phyloP scores from a whole-genome alignment of 1,140 invertebrate genomes.

The Micrasema minimum region DNA sequence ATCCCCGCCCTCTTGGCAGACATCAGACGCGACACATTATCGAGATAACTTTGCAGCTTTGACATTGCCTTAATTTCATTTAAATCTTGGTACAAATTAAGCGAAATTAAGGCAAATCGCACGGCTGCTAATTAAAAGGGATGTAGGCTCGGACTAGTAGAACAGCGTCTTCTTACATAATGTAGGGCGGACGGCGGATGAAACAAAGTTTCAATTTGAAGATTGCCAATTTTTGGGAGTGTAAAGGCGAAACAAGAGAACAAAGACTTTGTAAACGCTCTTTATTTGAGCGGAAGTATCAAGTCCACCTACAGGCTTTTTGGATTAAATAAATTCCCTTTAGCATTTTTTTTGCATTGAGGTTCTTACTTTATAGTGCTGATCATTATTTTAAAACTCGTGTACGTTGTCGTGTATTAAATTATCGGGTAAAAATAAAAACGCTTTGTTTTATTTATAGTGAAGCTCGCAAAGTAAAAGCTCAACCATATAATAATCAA shows the following conservation, averaged over 20 bases:
- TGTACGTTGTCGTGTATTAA: no score
- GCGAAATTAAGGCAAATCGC: conserved; percentile 53
- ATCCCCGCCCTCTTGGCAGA: conserved; percentile 15
- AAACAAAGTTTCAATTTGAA: conserved; percentile 35
- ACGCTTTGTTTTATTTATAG: no score
- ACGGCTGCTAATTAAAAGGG: conserved; percentile 41
- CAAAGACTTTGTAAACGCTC: conserved; percentile 30
- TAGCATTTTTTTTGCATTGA: no score
- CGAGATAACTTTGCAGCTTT: conserved; percentile 47
- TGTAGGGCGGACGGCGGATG: conserved; percentile 23
- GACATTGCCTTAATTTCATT: conserved; percentile 52
- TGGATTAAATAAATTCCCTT: no score
- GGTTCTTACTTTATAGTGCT: no score
- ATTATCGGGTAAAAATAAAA: no score
- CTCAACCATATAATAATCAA: no score
- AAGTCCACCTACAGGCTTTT: conserved; percentile 2
- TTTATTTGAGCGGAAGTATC: conserved; percentile 9
- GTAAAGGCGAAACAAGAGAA: conserved; percentile 19
- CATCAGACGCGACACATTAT: conserved; percentile 51
- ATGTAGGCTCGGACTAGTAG: conserved; percentile 38
- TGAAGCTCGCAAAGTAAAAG: no score
- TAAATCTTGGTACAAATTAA: conserved; percentile 53
- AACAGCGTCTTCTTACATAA: conserved; percentile 24
- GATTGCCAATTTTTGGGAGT: conserved; percentile 35
- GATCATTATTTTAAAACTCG: no score